A percentile compares a stretch with the other conserved stretches of the same genome.
Conservation (phyloP, 1,140 invertebrate genomes). For the Pomacea maculata region DNA sequence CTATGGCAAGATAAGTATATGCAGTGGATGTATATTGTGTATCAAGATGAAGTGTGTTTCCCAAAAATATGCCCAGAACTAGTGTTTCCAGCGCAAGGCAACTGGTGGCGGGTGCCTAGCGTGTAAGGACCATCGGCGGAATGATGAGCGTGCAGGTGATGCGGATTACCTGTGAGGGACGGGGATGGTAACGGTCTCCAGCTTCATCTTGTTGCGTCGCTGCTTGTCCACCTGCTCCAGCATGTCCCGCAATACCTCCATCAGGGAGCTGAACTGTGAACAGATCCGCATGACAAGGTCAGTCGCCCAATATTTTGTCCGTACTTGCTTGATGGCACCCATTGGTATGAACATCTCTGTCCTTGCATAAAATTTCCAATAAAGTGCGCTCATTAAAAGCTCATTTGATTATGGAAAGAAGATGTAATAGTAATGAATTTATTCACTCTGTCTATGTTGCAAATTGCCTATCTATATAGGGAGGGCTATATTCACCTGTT, state of each 20-base stretch:
- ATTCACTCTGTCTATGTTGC: too few species aligned
- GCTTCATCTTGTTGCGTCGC: slow-evolving; percentile 61
- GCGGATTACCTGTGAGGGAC: slow-evolving; percentile 48
- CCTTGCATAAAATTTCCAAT: too few species aligned
- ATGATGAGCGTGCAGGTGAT: background rate
- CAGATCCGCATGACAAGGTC: background rate
- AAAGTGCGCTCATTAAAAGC: too few species aligned
- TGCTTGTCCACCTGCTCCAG: slow-evolving; percentile 86
- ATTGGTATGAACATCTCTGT: too few species aligned
- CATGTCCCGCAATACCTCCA: slow-evolving; percentile 94
- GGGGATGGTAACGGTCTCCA: slow-evolving; percentile 49
- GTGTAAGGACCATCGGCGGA: background rate
- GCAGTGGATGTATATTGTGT: too few species aligned
- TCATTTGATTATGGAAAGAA: too few species aligned
- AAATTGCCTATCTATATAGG: too few species aligned
- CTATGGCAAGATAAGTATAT: too few species aligned
- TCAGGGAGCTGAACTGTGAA: slow-evolving; percentile 76
- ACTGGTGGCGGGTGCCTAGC: background rate
- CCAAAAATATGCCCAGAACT: background rate
- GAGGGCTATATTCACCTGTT: slow-evolving; percentile 70
- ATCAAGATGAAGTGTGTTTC: too few species aligned
- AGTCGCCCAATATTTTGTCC: too few species aligned
- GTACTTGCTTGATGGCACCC: too few species aligned
- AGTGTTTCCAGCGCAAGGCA: background rate
- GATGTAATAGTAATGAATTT: too few species aligned